Evolutionary conservation across 2,888 invertebrate species (phyloP).

Genomic region (Nemurella pictetii): DNA sequence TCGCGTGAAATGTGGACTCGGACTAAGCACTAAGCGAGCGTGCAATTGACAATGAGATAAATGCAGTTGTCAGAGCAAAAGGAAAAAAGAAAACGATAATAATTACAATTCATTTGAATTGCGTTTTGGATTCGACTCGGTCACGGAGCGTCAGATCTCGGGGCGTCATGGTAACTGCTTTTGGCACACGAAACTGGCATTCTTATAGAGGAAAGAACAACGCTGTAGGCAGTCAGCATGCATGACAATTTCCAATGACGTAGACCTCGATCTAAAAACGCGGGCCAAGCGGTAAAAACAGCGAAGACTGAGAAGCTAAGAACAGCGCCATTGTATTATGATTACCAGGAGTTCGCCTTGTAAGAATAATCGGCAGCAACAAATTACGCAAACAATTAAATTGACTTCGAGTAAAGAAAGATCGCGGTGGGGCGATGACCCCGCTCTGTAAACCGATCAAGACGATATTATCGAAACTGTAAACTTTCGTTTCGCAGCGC

Average conservation of each 20-base stretch:
- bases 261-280: neutral
- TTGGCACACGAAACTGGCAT: neutral
- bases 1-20: neutral
- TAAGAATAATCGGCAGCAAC: neutral
- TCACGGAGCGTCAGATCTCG: neutral
- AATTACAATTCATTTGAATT: neutral
- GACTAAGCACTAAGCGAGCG: neutral
- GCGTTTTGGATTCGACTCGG: neutral
- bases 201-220: neutral
- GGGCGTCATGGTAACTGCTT: neutral
- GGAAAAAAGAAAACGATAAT: neutral
- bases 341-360: neutral
- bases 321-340: neutral
- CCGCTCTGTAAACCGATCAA: neutral
- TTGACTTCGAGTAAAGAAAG: neutral
- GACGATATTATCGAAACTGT: neutral
- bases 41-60: neutral
- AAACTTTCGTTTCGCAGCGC: neutral
- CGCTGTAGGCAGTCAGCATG: neutral
- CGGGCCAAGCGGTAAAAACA: neutral
- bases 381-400: neutral
- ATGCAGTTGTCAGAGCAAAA: neutral
- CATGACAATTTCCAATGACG: neutral
- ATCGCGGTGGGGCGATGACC: neutral
- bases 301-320: neutral